Conservation (phyloP, 1,140 invertebrate genomes). For the Telenomus remus region DNA sequence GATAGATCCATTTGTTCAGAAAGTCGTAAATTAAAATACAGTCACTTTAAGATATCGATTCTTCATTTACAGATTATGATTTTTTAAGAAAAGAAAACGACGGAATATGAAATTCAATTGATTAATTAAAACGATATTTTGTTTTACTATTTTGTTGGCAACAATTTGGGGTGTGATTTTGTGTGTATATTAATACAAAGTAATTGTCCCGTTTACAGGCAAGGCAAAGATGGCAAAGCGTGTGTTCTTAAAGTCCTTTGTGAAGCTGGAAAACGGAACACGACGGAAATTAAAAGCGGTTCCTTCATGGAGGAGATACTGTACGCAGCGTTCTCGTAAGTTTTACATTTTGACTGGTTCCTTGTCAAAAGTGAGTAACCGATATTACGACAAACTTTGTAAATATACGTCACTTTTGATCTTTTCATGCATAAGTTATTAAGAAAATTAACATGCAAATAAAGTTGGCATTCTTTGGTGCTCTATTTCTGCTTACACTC, state of each 20-base stretch:
- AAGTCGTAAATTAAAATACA: too few relatives aligned
- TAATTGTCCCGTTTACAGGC: conserved; percentile 64
- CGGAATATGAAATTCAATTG: too few relatives aligned
- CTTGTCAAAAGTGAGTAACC: conserved; percentile 35
- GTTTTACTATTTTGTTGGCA: too few relatives aligned
- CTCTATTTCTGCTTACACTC: conserved; percentile 4
- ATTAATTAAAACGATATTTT: too few relatives aligned
- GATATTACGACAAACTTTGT: conserved; percentile 33
- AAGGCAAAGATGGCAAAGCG: conserved; percentile 76
- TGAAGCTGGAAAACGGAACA: conserved; percentile 71
- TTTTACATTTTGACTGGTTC: conserved; percentile 51
- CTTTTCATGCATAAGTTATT: conserved; percentile 43
- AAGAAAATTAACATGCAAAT: conserved; percentile 35
- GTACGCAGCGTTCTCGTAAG: conserved; percentile 79
- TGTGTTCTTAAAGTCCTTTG: conserved; percentile 79
- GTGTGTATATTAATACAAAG: conserved; percentile 22
- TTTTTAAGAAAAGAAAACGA: too few relatives aligned
- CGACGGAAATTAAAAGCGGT: conserved; percentile 66
- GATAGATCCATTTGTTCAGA: background rate
- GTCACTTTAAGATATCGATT: too few relatives aligned
- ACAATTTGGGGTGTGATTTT: background rate
- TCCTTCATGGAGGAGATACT: conserved; percentile 78
- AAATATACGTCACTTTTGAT: conserved; percentile 40
- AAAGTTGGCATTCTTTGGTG: conserved; percentile 7
- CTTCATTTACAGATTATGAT: too few relatives aligned